A percentile compares a stretch with the other conserved stretches of the same genome.
phyloP scores from a whole-genome alignment of 2,113 vertebrate genomes.

The Crotophaga sulcirostris region DNA sequence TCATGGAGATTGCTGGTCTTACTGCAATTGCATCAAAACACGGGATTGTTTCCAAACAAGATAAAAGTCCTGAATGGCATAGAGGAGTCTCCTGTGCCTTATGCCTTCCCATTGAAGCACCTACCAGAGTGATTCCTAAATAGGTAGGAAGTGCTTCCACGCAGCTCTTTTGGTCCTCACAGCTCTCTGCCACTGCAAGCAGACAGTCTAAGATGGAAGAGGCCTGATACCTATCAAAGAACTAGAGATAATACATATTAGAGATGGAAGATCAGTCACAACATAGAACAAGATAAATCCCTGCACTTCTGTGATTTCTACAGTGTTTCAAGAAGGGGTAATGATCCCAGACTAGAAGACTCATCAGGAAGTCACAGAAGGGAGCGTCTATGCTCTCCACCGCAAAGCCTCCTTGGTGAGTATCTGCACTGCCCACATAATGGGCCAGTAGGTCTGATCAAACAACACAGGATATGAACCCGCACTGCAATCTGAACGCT shows the following conservation, averaged over 20 bases:
- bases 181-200: neutral
- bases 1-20: neutral
- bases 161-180: neutral
- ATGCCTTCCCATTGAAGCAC: neutral
- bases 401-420: accelerated
- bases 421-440: neutral
- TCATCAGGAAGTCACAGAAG: neutral
- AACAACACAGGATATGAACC: neutral
- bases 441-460: neutral
- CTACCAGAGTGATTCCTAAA: neutral
- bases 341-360: neutral
- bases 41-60: neutral
- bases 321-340: neutral
- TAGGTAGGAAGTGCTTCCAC: neutral
- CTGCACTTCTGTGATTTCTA: neutral
- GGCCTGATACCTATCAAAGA: neutral
- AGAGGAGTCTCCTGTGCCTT: neutral
- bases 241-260: neutral
- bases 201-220: neutral
- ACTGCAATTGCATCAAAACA: neutral
- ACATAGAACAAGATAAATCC: neutral
- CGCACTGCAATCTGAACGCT: neutral
- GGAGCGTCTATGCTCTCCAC: neutral
- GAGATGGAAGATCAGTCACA: neutral
- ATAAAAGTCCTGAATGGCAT: neutral